Base-by-base conservation (phyloP, 2,888 invertebrate species). In the Charanyca ferruginea region DNA sequence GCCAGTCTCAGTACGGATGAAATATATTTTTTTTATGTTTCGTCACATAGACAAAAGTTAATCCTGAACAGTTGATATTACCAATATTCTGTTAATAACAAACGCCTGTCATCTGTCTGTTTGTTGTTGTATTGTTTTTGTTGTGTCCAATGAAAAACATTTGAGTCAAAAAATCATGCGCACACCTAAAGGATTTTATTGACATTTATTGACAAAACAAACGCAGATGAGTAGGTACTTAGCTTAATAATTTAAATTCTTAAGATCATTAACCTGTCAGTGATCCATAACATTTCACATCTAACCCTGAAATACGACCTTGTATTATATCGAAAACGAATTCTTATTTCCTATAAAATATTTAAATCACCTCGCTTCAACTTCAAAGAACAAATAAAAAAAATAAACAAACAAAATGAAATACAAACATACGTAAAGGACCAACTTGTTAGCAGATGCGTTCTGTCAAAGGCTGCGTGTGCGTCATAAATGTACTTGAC, bases 401-500 rank as follows among this genome's bases (percentile, higher is more conserved):
- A 44, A 59, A 68, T 66, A 72, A 66, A 61, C 62, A 73, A 79
- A 78, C 67, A 76, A 52, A 58, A 63, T 66, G 48, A 73, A 72
- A 64, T 60, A 77, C 66, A 71, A 64, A 68, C 44, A 52, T 38
- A 44, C 44, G 54, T 54, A 62, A 78, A 85, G 79, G 83, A 79
- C n/a, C n/a, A n/a, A n/a, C 61, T 77, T 67, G 72, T 85, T 80
- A 84, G 83, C 85, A 85, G 82, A 83, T 82, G 80, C 80, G 83
- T 77, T 84, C 77, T 77, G 79, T 86, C 84, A 85, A 85, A 85
- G 85, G 65, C 84, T 54, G 57, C 49, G 16, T 74, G 87, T 89
- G 90, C 90, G 90, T 90, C 90, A 90, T 70, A 61, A 60, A 28
- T 62, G 89, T 77, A 81, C 90, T 90, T 90, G 90, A 88, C 85